Base-by-base conservation (phyloP, 1,140 invertebrate species). In the Drosophila setifemur region DNA sequence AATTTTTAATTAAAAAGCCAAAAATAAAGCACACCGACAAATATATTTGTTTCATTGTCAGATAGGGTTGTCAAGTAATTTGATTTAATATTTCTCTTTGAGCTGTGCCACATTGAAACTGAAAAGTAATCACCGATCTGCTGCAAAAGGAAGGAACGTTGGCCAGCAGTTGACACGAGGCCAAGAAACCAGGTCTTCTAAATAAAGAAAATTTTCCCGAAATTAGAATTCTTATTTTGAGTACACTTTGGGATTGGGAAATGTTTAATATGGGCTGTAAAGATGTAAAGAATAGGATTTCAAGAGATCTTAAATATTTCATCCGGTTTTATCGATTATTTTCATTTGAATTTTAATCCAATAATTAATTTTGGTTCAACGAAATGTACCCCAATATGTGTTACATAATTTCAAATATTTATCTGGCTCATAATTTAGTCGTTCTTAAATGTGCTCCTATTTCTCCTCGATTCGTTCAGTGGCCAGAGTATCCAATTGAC, bases 1-100 rank as follows among this genome's bases (percentile, higher is more conserved):
- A 73, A 44, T 47, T 73, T 77, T 68, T 77, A 67, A 77, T 77
- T 67, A 68, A 78, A 77, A 73, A 57, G 71, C 58, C 73, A 49
- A 53, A 73, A 73, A 73, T 48, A 75, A 60, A 54, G 68, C 53
- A 35, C 35, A 53, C 16, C 31, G 29, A 37, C 47, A 55, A 49
- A 60, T 76, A 60, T 76, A 67, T 50, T 68, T 77, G 49, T 68
- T 77, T 72, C 67, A 67, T 53, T 73, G 73, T 49, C 68, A 64
- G 58, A 33, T 7, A 40, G 67, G 49, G 60, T 70, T 57, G 66
- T 40, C 73, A 43, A 75, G 52, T 60, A 70, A 70, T 60, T 55
- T 70, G 44, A 70, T 70, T 71, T 71, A 42, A 63, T 72, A 57
- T 72, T 61, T 42, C 33, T 29, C 25, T 16, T 11, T 49, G 42